Conservation (phyloP, 2,113 vertebrate species). For the Prionailurus viverrinus region DNA sequence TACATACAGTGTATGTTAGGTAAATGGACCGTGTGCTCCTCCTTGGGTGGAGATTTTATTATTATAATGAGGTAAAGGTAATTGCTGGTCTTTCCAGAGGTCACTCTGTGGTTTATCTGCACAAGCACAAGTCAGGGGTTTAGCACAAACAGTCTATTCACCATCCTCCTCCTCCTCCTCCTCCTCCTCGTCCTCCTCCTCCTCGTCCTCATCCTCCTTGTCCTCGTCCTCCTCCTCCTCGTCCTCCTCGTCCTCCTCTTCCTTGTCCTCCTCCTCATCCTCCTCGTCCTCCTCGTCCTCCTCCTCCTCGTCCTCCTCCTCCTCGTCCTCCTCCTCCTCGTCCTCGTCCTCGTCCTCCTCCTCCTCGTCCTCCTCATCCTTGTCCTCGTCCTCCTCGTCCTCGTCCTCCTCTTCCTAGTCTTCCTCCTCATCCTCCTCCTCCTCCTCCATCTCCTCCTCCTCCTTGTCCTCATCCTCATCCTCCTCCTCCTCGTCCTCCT, state of each 20-base stretch:
- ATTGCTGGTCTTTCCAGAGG: neutral
- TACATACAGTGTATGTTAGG: neutral
- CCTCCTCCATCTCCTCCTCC: too few relatives aligned
- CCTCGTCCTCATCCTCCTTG: too few relatives aligned
- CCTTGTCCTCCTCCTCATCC: accelerated
- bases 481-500: too few relatives aligned
- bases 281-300: accelerated
- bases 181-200: too few relatives aligned
- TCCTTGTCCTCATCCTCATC: accelerated
- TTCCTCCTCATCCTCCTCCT: too few relatives aligned
- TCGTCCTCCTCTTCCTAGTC: accelerated
- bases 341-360: too few relatives aligned
- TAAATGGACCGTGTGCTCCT: neutral
- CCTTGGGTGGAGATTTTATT: neutral
- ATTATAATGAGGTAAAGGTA: neutral
- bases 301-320: accelerated
- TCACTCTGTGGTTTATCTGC: neutral
- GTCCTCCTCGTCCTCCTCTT: accelerated
- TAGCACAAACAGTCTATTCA: too few relatives aligned
- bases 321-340: accelerated
- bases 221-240: too few relatives aligned
- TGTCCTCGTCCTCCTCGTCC: too few relatives aligned
- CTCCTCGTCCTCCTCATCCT: too few relatives aligned
- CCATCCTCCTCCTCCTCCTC: too few relatives aligned
- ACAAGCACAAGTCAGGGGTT: neutral